phyloP scores from a whole-genome alignment of 2,113 vertebrate genomes.

The Heptranchias perlo region DNA sequence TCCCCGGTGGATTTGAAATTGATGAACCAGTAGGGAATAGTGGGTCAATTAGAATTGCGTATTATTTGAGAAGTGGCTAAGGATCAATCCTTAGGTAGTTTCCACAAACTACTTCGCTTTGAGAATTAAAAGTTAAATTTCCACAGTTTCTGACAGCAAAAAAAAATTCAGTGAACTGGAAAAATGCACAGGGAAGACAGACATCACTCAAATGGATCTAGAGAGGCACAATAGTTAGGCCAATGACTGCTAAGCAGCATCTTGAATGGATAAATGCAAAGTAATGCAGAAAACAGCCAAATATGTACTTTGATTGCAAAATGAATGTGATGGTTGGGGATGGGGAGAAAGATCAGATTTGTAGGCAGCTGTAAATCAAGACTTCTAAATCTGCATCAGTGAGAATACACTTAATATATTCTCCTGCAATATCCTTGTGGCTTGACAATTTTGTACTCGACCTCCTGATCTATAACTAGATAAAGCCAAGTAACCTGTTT shows the following conservation, averaged over 20 bases:
- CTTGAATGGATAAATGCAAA: background rate
- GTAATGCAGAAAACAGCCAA: background rate
- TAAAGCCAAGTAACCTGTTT: background rate
- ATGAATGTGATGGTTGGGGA: too few relatives aligned
- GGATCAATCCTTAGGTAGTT: background rate
- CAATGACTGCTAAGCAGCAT: background rate
- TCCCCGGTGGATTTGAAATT: background rate
- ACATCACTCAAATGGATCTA: background rate
- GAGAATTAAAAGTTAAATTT: background rate
- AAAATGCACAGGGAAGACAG: background rate
- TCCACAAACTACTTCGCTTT: background rate
- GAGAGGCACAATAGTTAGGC: background rate
- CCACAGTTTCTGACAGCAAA: background rate
- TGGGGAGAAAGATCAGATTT: background rate
- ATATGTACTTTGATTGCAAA: background rate
- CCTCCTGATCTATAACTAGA: background rate
- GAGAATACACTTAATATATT: background rate
- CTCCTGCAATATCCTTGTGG: background rate
- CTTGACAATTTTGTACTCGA: background rate
- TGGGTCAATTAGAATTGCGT: too few relatives aligned
- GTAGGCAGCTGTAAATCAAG: background rate
- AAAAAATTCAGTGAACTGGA: background rate
- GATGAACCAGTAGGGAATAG: too few relatives aligned
- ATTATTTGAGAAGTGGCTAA: background rate
- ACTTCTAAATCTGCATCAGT: background rate